Evolutionary conservation across 2,113 vertebrate genomes (phyloP).

Genomic region (Illadopsis cleaveri): DNA sequence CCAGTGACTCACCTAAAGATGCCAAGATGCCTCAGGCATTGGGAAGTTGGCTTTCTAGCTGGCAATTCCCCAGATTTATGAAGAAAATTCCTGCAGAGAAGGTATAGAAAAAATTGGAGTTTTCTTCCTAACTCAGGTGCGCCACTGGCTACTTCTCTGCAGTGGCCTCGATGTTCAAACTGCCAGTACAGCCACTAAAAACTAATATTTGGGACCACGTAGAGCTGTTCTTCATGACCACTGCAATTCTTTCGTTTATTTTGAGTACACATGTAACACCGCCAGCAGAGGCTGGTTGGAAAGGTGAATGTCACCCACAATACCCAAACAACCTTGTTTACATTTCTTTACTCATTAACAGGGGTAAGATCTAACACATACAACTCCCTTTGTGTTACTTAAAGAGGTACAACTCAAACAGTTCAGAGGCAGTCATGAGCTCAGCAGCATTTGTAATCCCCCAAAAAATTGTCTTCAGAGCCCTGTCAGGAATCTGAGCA

Average conservation of each 20-base stretch:
- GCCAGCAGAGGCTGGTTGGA: background rate
- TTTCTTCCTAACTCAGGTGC: background rate
- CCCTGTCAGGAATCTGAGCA: background rate
- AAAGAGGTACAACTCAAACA: background rate
- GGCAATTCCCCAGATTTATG: background rate
- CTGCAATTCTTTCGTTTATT: background rate
- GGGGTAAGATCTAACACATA: background rate
- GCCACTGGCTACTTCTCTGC: background rate
- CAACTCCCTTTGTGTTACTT: background rate
- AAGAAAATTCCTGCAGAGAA: background rate
- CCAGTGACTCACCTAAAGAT: background rate
- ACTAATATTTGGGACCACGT: background rate
- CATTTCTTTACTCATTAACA: slow-evolving; percentile 69
- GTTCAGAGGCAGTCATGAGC: background rate
- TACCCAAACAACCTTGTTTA: slow-evolving; percentile 38
- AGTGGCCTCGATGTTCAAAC: accelerated
- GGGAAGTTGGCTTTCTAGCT: background rate
- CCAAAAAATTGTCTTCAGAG: background rate
- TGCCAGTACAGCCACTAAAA: background rate
- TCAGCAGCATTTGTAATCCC: background rate
- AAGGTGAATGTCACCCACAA: background rate
- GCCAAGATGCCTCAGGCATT: background rate
- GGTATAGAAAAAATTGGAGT: background rate
- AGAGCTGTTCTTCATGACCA: background rate
- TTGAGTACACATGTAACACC: background rate